Conservation (phyloP, 2,888 invertebrate species). For the Hetaerina titia region DNA sequence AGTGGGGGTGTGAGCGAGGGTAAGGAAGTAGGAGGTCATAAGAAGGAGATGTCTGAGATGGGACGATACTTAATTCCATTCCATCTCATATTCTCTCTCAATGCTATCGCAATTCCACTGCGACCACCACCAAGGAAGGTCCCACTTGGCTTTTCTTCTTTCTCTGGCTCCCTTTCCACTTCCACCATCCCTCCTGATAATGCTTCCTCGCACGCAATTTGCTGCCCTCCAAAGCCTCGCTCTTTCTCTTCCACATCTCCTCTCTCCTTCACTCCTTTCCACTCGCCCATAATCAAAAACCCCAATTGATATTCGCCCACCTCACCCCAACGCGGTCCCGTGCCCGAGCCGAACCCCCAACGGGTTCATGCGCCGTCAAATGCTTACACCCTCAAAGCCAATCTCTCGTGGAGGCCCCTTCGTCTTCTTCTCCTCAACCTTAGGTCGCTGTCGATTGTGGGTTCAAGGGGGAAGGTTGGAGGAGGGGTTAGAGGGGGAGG, state of each 20-base stretch:
- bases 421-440: background rate
- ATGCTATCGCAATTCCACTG: background rate
- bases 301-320: conserved; percentile 13
- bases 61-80: background rate
- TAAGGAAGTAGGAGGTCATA: background rate
- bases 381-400: background rate
- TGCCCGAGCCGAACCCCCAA: background rate
- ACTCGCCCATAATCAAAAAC: background rate
- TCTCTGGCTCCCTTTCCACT: background rate
- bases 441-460: background rate
- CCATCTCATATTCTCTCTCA: background rate
- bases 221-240: background rate
- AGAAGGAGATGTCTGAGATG: background rate
- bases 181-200: background rate
- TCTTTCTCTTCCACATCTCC: background rate
- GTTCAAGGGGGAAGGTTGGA: background rate
- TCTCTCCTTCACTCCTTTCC: background rate
- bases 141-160: background rate
- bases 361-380: conserved; percentile 19
- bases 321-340: background rate
- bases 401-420: background rate
- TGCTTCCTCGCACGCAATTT: background rate
- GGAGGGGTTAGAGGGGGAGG: background rate
- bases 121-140: background rate
- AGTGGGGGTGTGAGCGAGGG: no score